phyloP scores from a whole-genome alignment of 2,888 invertebrate species.

The Calliopum simillimum region DNA sequence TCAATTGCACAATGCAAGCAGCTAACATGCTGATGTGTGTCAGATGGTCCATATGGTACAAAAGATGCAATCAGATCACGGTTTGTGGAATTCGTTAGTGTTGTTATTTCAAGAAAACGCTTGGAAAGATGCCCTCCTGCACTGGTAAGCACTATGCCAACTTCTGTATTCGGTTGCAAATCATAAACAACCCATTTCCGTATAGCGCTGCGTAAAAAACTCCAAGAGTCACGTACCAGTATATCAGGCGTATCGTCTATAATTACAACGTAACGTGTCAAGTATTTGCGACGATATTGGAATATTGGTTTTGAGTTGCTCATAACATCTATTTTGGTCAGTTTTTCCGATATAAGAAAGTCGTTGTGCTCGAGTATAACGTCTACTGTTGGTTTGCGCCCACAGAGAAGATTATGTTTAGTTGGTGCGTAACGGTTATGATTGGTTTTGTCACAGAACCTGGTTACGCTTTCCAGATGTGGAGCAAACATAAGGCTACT shows the following conservation, averaged over 20 bases:
- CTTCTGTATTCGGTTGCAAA: constrained; percentile 69
- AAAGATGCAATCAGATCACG: constrained; percentile 67
- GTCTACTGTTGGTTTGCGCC: constrained; percentile 71
- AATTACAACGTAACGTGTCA: constrained; percentile 71
- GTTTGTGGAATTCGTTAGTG: constrained; percentile 61
- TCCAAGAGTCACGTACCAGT: constrained; percentile 72
- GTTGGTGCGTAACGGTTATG: constrained; percentile 75
- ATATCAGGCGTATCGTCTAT: constrained; percentile 73
- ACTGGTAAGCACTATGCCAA: constrained; percentile 68
- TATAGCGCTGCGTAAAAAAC: constrained; percentile 71
- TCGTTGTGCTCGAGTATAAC: constrained; percentile 71
- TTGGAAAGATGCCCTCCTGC: constrained; percentile 47
- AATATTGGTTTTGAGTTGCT: constrained; percentile 65
- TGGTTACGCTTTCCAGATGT: constrained; percentile 69
- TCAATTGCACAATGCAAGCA: constrained; percentile 64
- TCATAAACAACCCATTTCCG: constrained; percentile 72
- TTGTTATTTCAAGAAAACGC: constrained; percentile 61
- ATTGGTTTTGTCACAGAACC: constrained; percentile 73
- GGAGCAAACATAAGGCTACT: constrained; percentile 70
- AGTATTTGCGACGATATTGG: constrained; percentile 69
- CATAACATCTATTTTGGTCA: not conserved
- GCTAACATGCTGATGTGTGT: constrained; percentile 66
- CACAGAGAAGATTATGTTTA: constrained; percentile 75
- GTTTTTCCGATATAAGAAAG: constrained; percentile 59
- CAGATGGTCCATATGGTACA: constrained; percentile 70